Conservation (phyloP, 2,888 invertebrate species). For the Therioaphis trifolii region DNA sequence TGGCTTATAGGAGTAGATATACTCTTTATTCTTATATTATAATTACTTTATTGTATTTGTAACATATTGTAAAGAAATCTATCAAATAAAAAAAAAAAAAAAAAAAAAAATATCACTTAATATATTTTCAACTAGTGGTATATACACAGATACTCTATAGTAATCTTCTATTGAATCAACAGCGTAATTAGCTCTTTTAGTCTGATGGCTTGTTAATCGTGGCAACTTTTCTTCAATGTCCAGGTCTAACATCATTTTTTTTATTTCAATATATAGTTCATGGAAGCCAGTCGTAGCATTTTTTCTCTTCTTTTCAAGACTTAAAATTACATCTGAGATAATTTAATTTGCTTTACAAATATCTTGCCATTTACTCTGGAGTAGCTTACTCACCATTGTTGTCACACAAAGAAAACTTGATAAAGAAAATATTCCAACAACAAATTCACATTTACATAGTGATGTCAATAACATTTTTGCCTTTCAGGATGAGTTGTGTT, state of each 20-base stretch:
- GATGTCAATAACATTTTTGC: neutral
- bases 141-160: too few species aligned
- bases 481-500: neutral
- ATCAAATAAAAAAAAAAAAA: too few species aligned
- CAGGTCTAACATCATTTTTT: too few species aligned
- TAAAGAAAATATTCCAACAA: neutral
- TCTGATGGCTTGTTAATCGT: neutral
- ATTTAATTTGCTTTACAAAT: neutral
- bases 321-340: neutral
- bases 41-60: too few species aligned
- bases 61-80: too few species aligned
- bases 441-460: slow-evolving; percentile 11
- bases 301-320: slow-evolving; percentile 1
- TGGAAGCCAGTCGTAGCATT: neutral
- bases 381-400: neutral
- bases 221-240: too few species aligned
- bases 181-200: neutral
- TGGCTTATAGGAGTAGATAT: too few species aligned
- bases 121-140: too few species aligned
- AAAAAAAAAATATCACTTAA: too few species aligned
- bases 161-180: slow-evolving; percentile 13
- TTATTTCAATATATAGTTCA: too few species aligned
- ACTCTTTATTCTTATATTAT: too few species aligned
- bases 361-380: neutral
- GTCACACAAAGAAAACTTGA: neutral